phyloP scores from a whole-genome alignment of 2,113 vertebrate genomes.

The Indicator maculatus region DNA sequence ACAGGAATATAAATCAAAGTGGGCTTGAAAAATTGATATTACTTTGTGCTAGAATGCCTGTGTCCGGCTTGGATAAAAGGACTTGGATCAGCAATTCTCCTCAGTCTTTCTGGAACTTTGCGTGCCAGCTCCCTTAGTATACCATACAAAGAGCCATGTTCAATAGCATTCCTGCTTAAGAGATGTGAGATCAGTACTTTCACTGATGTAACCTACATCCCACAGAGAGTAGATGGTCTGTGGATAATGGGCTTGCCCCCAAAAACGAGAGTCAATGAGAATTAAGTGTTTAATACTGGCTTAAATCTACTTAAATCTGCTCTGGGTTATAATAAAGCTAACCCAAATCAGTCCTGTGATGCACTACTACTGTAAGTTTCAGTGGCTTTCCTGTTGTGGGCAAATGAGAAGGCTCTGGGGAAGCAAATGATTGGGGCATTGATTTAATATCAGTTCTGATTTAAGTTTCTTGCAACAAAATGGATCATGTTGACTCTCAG shows the following conservation, averaged over 20 bases:
- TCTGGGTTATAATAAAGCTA: background rate
- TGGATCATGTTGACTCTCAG: background rate
- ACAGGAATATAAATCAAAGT: background rate
- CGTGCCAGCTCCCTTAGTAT: background rate
- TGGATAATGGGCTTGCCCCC: background rate
- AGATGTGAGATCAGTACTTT: background rate
- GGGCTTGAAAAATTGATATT: background rate
- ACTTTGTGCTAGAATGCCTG: background rate
- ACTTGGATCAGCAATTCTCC: background rate
- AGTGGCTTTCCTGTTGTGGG: background rate
- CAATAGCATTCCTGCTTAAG: background rate
- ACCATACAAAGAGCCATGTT: background rate
- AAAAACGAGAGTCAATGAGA: background rate
- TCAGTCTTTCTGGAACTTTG: background rate
- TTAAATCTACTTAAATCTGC: background rate
- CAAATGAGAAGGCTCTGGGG: background rate
- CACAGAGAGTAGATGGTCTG: background rate
- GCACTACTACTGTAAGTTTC: background rate
- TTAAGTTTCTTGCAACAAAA: background rate
- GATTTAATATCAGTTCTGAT: constrained; percentile 63
- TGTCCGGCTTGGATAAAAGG: background rate
- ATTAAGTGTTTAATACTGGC: background rate
- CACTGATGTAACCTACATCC: background rate
- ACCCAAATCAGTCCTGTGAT: background rate
- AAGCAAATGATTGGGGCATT: constrained; percentile 40